Evolutionary conservation across 2,113 vertebrate genomes (phyloP).

Genomic region (Pontoporia blainvillei): DNA sequence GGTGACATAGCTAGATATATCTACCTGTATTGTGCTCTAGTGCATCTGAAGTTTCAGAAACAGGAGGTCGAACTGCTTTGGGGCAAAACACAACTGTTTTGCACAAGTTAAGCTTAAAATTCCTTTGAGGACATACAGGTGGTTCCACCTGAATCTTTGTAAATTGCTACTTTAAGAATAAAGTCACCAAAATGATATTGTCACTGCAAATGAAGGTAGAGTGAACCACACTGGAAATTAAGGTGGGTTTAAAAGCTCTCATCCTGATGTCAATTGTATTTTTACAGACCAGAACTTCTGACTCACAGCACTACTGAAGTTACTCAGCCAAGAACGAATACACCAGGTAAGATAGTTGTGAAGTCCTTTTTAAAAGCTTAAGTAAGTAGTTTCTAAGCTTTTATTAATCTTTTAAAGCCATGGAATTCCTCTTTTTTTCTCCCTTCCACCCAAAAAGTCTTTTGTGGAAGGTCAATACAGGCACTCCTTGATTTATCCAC

Average conservation of each 20-base stretch:
- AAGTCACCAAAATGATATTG: neutral
- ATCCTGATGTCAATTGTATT: accelerated
- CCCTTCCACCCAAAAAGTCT: neutral
- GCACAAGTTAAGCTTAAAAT: neutral
- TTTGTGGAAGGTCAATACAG: neutral
- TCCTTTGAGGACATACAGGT: neutral
- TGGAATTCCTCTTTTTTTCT: neutral
- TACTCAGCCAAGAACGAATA: conserved; percentile 53
- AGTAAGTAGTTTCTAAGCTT: neutral
- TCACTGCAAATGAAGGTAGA: neutral
- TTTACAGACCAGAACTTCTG: conserved; percentile 83
- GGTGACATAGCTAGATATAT: neutral
- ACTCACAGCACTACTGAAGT: conserved; percentile 60
- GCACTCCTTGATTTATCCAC: neutral
- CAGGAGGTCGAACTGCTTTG: neutral
- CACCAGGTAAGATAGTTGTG: conserved; percentile 67
- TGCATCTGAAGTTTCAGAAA: neutral
- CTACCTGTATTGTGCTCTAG: neutral
- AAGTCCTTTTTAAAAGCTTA: neutral
- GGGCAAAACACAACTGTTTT: neutral
- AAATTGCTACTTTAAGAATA: neutral
- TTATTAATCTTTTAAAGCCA: neutral
- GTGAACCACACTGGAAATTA: neutral
- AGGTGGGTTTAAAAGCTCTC: neutral
- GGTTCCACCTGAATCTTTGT: neutral